Base-by-base conservation (phyloP, 1,140 invertebrate species). In the Spodoptera frugiperda region DNA sequence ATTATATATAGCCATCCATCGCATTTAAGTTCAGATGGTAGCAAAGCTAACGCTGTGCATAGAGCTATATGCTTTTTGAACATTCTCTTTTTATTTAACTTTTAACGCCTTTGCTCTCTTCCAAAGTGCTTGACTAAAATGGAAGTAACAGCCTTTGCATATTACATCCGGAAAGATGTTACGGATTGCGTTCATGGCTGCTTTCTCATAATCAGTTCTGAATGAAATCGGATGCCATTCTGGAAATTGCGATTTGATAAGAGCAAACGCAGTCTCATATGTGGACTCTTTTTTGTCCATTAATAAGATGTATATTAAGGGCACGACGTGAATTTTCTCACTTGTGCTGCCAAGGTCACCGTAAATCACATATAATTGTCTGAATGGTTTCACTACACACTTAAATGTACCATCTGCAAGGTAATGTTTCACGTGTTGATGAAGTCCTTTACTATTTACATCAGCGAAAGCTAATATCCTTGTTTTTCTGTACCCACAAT, bases 171-270 rank as follows among this genome's bases (percentile, higher is more conserved):
- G 57, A 44, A 61, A 61, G 14, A 17, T n/a, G 9, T 33, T 61
- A 39, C 15, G 12, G 33, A 61, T 61, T 8, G 30, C 57, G 14
- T 39, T 39, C n/a, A 61, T 61, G 30, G 57, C 57, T 39, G 30
- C 30, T 17, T 61, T 61, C 15, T 61, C 30, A 61, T 15, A 61
- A 44, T 61, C 57, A n/a, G 57, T 59, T 59, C 30, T 61, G 30
- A 61, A 61, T 39, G 30, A 44, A 39, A 39, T 61, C 10, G 57
- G 57, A 15, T 33, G 5, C 30, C 14, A 61, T 15, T 39, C n/a
- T n/a, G 57, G 30, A 15, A 61, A 15, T 61, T 39, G 57, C 5
- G 30, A 39, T 17, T 61, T 61, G n/a, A 61, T 61, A 15, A 61
- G 30, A 61, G 30, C 14, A 15, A 61, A 61, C 30, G n/a, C 5